Evolutionary conservation across 2,797 vertebrate species (phyloP), one percentile per base, ranked within the genome.

Genomic region (Margarornis squamiger): DNA sequence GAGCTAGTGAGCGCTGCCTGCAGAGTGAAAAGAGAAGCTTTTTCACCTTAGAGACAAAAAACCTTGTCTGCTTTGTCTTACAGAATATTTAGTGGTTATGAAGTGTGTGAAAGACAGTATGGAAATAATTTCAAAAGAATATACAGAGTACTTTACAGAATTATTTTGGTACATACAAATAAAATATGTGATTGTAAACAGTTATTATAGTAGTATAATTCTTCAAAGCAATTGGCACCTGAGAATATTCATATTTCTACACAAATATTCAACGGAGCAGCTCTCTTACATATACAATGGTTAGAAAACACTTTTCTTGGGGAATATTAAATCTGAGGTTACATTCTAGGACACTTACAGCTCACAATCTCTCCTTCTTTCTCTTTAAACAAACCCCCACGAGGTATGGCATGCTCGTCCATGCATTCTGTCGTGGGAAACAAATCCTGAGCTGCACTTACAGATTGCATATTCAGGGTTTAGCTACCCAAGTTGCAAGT

Each of bases 401-500:
- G 18, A 92, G 79, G 70, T 65, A 29, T 2, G 29, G n/a, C 54
- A 20, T 18, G 39, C 51, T 66, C 4, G 3, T 27, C 70, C 0
- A 0, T 77, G 38, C 0, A 0, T 45, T 80, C 79, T 75, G 62
- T 34, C 74, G 1, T 18, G 30, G 61, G 67, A 90, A 94, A 72
- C 18, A n/a, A 92, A 67, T 3, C 16, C 63, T n/a, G 70, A 85
- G 45, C 38, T 91, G 88, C 67, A 58, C 0, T 3, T 86, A 91
- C 90, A 93, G 85, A 84, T 80, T 81, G 62, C 36, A 19, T 86
- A 83, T 96, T 95, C 95, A 96, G 96, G 94, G 65, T 91, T 96
- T 61, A 95, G 79, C 74, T 67, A 84, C 86, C 62, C 80, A 83
- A 92, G 71, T 89, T 86, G 86, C 93, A 96, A 77, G 59, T 86